These are phyloP conservation scores for Eurystomus glaucurus DNA, from an alignment of 2,797 vertebrate species.

Conservation along the genomic window DNA sequence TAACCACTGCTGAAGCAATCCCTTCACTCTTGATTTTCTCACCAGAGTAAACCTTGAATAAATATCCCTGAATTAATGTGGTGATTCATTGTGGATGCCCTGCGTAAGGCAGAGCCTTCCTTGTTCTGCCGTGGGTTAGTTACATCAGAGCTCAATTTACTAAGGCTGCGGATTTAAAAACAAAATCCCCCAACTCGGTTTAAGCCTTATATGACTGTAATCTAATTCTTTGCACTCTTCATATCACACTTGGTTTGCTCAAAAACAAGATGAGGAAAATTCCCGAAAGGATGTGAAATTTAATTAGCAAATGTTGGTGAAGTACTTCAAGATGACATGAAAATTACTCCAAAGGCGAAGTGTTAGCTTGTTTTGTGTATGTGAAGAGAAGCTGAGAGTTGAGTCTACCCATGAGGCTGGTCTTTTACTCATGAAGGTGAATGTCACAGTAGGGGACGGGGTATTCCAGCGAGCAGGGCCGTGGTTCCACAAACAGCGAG, in stretches of 20 bases:
- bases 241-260: conserved; percentile 24
- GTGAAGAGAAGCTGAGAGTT: neutral
- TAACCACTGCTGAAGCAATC: neutral
- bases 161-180: conserved; percentile 23
- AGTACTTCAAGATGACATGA: conserved; percentile 43
- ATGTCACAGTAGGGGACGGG: neutral
- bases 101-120: neutral
- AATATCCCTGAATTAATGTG: conserved; percentile 34
- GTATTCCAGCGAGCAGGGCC: neutral
- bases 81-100: neutral
- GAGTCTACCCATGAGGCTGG: neutral
- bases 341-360: conserved; percentile 8
- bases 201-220: neutral
- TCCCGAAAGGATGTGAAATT: conserved; percentile 62
- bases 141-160: conserved; percentile 16
- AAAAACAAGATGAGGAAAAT: conserved; percentile 56
- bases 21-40: neutral
- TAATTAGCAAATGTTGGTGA: conserved; percentile 68
- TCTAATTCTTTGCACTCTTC: conserved; percentile 28
- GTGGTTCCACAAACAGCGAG: accelerated
- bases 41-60: conserved; percentile 3
- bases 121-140: neutral
- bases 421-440: neutral
- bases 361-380: neutral
- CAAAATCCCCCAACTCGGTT: neutral